Evolutionary conservation across 2,113 vertebrate genomes (phyloP).

Genomic region (Larimichthys crocea): DNA sequence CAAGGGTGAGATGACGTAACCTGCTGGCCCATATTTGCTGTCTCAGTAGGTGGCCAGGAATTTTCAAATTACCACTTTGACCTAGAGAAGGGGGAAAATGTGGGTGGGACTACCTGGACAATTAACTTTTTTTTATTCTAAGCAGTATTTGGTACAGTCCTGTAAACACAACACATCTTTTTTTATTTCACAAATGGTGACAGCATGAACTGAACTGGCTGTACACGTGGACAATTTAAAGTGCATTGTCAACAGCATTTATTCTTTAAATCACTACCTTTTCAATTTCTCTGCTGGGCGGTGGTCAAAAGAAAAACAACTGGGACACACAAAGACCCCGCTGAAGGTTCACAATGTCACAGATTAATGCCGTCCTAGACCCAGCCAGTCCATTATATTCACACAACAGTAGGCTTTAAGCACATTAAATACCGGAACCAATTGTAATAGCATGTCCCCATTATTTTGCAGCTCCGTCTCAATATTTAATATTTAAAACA

Average conservation of each 20-base stretch:
- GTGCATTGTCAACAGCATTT: neutral
- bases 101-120: no score
- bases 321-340: neutral
- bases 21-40: no score
- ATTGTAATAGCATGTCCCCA: neutral
- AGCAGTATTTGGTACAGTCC: neutral
- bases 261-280: neutral
- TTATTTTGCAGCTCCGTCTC: conserved; percentile 19
- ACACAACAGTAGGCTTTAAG: neutral
- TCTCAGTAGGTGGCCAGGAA: no score
- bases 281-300: neutral
- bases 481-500: conserved; percentile 1
- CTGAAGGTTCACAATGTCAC: neutral
- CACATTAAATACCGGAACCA: neutral
- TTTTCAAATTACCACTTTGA: neutral
- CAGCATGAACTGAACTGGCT: neutral
- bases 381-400: conserved; percentile 6
- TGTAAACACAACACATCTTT: neutral
- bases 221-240: neutral
- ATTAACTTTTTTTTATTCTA: neutral
- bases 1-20: no score
- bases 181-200: neutral
- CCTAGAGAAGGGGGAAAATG: neutral
- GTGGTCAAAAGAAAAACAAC: neutral
- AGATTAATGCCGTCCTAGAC: neutral